Percentiles rank a stretch among this genome's conserved stretches.
These are phyloP conservation scores for Coecobrya sp. DNA, from an alignment of 2,888 invertebrate species.

Conservation along the genomic window DNA sequence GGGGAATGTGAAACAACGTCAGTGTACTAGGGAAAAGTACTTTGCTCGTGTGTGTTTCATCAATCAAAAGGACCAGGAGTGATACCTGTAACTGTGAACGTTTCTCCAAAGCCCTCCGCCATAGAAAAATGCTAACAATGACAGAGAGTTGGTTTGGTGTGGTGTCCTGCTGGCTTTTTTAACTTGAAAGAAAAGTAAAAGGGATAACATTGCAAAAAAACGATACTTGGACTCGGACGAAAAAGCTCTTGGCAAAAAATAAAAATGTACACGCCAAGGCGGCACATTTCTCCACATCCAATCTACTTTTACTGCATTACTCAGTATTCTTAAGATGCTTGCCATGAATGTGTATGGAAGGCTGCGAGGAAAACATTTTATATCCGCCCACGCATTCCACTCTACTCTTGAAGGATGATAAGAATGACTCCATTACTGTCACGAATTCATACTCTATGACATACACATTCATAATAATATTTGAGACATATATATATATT, in stretches of 20 bases:
- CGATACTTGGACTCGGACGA: constrained; percentile 1
- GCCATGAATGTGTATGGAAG: background rate
- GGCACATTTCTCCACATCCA: background rate
- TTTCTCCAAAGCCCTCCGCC: background rate
- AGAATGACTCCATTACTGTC: background rate
- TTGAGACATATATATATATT: background rate
- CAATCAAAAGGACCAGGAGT: background rate
- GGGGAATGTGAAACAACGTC: background rate
- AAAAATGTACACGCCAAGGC: background rate
- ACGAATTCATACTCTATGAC: background rate
- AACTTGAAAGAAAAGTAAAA: background rate
- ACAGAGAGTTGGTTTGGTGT: background rate
- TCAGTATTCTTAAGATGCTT: constrained; percentile 10
- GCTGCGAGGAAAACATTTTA: constrained; percentile 33
- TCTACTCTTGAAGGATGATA: constrained; percentile 46
- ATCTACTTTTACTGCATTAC: constrained; percentile 22
- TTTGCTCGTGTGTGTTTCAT: background rate
- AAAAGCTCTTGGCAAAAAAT: background rate
- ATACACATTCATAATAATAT: background rate
- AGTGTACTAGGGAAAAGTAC: background rate
- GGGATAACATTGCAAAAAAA: background rate
- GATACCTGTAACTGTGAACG: background rate
- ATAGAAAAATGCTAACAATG: background rate
- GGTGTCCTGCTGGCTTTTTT: constrained; percentile 28
- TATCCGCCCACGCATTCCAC: constrained; percentile 67